Base-by-base conservation (phyloP, 2,797 vertebrate genomes). In the Enteromius paludinosus region DNA sequence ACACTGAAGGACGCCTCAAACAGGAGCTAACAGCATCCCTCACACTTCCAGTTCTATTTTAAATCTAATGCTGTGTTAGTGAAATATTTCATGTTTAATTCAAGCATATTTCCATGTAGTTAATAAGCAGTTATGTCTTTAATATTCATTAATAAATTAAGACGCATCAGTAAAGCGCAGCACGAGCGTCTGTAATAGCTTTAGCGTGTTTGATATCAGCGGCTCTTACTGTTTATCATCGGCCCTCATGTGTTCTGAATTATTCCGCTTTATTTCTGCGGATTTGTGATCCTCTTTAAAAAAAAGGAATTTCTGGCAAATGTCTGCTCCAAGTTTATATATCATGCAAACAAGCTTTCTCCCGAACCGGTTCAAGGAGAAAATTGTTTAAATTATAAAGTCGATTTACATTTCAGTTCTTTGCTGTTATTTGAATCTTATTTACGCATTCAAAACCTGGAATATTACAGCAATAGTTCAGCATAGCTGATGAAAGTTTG, bases 101-200 rank as follows among this genome's bases (percentile, higher is more conserved):
- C 1, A 41, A 41, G 20, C 45, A n/a, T n/a, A 72, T 33, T 52
- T 72, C 20, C 28, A 52, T 52, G 45, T 61, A 61, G 25, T 52
- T 49, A 20, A 11, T 5, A 9, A 9, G 4, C 45, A 47, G 23
- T 70, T 30, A 28, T 47, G 23, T 35, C 18, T 68, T 41, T 23
- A 41, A 23, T n/a, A 38, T 33, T 70, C 41, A 47, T 70, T 15
- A 70, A 8, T 70, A 70, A 70, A 28, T 70, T 56, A 23, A 56
- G 54, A 23, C 12, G 59, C 25, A 15, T 61, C 25, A 17, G 59
- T 61, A 30, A 28, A 15, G 1, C 25, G 25, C 5, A 5, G 23
- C 56, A 56, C 10, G 0, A 69, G 23, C 14, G 7, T 70, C 14
- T 9, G 14, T 66, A 35, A 18, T 33, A 30, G 64, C 18, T 38